phyloP scores from a whole-genome alignment of 1,140 invertebrate species.

The Apolygus lucorum region DNA sequence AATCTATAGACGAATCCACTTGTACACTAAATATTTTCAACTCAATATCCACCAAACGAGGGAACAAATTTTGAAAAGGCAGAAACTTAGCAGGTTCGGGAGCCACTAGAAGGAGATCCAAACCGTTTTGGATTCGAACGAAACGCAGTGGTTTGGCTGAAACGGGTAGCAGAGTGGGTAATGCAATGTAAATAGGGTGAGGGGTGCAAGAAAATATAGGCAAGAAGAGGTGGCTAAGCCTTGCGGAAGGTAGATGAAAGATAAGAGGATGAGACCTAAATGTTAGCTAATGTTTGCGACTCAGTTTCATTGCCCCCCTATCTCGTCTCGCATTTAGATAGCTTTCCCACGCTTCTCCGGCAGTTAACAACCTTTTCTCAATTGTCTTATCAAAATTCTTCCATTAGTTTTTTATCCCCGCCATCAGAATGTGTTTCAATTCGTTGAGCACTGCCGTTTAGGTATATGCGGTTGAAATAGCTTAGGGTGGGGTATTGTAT shows the following conservation, averaged over 20 bases:
- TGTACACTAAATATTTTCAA: too few species aligned
- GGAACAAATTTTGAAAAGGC: too few species aligned
- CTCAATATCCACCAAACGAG: too few species aligned
- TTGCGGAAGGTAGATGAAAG: not conserved
- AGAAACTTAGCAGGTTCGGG: too few species aligned
- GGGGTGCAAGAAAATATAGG: slow-evolving; percentile 1
- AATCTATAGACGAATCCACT: too few species aligned
- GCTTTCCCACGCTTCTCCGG: not conserved
- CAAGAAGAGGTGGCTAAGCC: not conserved
- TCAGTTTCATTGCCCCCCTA: not conserved
- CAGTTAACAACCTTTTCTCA: not conserved
- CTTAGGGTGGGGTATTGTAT: too few species aligned
- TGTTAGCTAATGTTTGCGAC: slow-evolving; percentile 19
- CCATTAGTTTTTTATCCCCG: not conserved
- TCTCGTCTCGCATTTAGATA: slow-evolving; percentile 24
- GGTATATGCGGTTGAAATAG: too few species aligned
- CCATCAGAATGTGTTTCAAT: not conserved
- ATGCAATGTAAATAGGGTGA: not conserved
- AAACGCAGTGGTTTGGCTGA: too few species aligned
- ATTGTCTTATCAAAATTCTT: not conserved
- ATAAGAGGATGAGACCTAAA: slow-evolving; percentile 19
- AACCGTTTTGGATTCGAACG: too few species aligned
- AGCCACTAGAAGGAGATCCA: too few species aligned
- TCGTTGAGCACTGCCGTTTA: too few species aligned
- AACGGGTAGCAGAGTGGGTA: not conserved